A percentile compares a stretch with the other conserved stretches of the same genome.
phyloP scores from a whole-genome alignment of 23 tunicate genomes.

The Halocynthia roretzi region DNA sequence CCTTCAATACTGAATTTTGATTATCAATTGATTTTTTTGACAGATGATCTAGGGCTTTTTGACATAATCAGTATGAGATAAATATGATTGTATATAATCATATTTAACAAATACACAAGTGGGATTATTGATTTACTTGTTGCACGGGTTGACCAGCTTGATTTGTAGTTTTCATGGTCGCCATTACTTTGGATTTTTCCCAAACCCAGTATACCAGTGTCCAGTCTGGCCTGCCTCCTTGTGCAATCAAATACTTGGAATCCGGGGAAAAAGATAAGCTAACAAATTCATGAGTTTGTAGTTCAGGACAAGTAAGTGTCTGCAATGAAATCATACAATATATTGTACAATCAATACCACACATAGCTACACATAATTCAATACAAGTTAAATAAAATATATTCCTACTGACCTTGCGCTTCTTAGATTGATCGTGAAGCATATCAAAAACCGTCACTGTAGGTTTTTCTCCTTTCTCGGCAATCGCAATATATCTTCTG shows the following conservation, averaged over 20 bases:
- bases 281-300: constrained; percentile 45
- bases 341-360: constrained; percentile 48
- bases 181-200: constrained; percentile 90
- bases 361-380: background rate
- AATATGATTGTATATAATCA: too few relatives aligned
- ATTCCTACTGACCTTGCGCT: constrained; percentile 45
- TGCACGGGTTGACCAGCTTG: constrained; percentile 80
- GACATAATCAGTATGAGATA: too few relatives aligned
- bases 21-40: too few relatives aligned
- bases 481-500: constrained; percentile 81
- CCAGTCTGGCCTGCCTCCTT: constrained; percentile 84
- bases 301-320: constrained; percentile 24
- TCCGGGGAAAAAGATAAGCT: constrained; percentile 95
- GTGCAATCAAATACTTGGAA: constrained; percentile 96
- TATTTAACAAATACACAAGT: too few relatives aligned
- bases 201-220: constrained; percentile 90
- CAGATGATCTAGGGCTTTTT: too few relatives aligned
- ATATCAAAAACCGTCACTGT: constrained; percentile 78
- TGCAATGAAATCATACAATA: background rate
- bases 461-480: constrained; percentile 93
- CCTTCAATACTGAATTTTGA: too few relatives aligned
- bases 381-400: background rate
- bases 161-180: constrained; percentile 71
- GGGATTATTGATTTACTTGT: constrained; percentile 28
- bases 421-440: constrained; percentile 85